A percentile compares a stretch with the other conserved stretches of the same genome.
Evolutionary conservation across 2,888 invertebrate genomes (phyloP).

Genomic region (Eustalomyia histrio): DNA sequence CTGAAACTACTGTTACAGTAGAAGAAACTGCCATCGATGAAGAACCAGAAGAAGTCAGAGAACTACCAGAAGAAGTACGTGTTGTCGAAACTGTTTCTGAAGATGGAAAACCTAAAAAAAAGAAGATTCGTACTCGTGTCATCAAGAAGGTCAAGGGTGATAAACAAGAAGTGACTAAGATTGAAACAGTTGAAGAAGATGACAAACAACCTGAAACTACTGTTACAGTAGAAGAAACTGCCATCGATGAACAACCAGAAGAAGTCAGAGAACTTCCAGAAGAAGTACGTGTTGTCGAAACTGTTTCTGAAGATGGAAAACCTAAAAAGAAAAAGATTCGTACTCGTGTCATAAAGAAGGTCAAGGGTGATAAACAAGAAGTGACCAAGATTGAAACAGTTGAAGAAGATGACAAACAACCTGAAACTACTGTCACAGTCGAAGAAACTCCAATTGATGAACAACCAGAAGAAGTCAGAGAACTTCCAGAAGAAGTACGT

Average conservation of each 20-base stretch:
- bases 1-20: not conserved
- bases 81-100: not conserved
- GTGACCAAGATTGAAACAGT: not conserved
- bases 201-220: not conserved
- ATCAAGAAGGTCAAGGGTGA: not conserved
- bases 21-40: not conserved
- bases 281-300: not conserved
- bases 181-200: not conserved
- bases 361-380: not conserved
- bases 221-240: not conserved
- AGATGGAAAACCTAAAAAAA: not conserved
- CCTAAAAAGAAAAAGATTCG: not conserved
- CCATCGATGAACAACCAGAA: not conserved
- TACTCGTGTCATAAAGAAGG: not conserved
- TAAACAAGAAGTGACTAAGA: not conserved
- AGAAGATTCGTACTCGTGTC: not conserved
- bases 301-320: not conserved
- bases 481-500: not conserved
- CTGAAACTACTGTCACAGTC: not conserved
- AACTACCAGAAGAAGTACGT: not conserved
- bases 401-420: not conserved
- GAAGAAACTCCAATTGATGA: not conserved
- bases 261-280: not conserved
- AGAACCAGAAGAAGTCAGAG: not conserved
- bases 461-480: not conserved